A percentile compares a stretch with the other conserved stretches of the same genome.
Evolutionary conservation across 2,888 invertebrate species (phyloP).

Genomic region (Ochropleura plecta): DNA sequence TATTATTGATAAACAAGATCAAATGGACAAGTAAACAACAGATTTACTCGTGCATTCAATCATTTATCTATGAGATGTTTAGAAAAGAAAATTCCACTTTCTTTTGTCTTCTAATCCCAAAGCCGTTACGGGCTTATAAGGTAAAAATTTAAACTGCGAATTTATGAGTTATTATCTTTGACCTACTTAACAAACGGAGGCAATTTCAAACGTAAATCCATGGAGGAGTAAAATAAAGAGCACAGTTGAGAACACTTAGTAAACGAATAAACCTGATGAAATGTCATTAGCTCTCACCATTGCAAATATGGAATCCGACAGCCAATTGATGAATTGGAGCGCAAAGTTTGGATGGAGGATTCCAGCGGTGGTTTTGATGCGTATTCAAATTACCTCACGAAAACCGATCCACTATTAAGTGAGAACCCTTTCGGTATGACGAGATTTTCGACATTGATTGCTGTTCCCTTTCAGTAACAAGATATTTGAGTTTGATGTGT

Average conservation of each 20-base stretch:
- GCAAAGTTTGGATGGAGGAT: constrained; percentile 42
- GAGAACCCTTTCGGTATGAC: constrained; percentile 35
- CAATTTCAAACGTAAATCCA: constrained; percentile 51
- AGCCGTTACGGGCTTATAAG: constrained; percentile 52
- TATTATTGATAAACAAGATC: constrained; percentile 51
- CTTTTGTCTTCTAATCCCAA: constrained; percentile 48
- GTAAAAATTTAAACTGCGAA: constrained; percentile 62
- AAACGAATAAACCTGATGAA: constrained; percentile 35
- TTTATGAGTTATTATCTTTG: constrained; percentile 66
- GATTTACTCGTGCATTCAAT: constrained; percentile 15
- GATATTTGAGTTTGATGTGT: constrained; percentile 38
- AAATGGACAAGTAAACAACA: constrained; percentile 30
- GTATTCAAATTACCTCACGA: constrained; percentile 68
- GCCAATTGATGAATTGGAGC: constrained; percentile 32
- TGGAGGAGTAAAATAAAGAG: constrained; percentile 40
- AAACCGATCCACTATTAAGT: constrained; percentile 55
- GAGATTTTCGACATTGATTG: constrained; percentile 51
- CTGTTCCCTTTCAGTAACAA: constrained; percentile 35
- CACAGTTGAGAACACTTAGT: constrained; percentile 34
- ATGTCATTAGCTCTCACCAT: constrained; percentile 48
- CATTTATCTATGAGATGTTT: constrained; percentile 6
- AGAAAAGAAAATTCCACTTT: constrained; percentile 14
- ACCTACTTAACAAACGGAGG: constrained; percentile 64
- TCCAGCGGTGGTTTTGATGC: constrained; percentile 60
- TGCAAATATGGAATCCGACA: constrained; percentile 47